These are phyloP conservation scores for Leptura quadrifasciata DNA, from an alignment of 2,888 invertebrate genomes.

Conservation along the genomic window DNA sequence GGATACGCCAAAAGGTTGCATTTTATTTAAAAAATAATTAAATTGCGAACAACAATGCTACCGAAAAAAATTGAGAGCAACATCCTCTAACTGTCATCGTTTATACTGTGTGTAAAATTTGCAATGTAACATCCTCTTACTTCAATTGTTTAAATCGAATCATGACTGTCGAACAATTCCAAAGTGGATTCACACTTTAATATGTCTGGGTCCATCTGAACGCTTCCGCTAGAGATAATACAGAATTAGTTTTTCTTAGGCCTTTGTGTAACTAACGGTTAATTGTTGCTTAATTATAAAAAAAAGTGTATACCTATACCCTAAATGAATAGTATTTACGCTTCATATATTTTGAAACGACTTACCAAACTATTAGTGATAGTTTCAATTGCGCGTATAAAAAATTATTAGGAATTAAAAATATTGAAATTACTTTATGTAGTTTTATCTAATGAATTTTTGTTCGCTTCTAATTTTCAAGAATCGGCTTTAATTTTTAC, in stretches of 20 bases:
- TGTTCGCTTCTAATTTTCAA: no score
- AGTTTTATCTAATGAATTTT: no score
- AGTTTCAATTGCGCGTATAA: no score
- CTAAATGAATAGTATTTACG: no score
- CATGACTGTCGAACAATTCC: conserved; percentile 1
- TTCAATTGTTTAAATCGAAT: conserved; percentile 17
- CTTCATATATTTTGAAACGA: no score
- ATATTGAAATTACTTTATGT: no score
- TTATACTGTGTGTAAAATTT: neutral
- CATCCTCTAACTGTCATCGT: conserved; percentile 5
- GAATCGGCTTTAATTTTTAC: no score
- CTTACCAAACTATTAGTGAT: no score
- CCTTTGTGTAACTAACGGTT: neutral
- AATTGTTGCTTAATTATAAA: neutral
- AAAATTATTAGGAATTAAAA: no score
- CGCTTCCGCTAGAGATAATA: neutral
- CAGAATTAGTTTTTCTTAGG: neutral
- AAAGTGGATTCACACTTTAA: conserved; percentile 28
- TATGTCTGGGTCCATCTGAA: neutral
- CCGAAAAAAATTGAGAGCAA: conserved; percentile 12
- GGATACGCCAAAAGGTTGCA: conserved; percentile 2
- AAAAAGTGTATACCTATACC: no score
- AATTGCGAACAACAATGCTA: conserved; percentile 4
- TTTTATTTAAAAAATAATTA: neutral
- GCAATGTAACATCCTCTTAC: conserved; percentile 15